phyloP scores from a whole-genome alignment of 2,113 vertebrate genomes.

The Stigmatopora nigra region DNA sequence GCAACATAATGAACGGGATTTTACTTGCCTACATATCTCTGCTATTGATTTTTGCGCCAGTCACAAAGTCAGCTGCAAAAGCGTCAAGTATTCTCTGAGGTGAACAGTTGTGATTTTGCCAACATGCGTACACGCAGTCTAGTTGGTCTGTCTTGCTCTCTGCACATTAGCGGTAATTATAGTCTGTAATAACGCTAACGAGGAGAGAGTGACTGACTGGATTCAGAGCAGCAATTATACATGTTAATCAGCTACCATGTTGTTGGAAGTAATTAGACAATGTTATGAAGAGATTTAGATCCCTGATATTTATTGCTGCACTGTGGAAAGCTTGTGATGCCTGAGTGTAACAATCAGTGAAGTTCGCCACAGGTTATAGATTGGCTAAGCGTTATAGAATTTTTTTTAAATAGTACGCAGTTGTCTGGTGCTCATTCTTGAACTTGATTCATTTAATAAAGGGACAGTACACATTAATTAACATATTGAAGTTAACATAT shows the following conservation, averaged over 20 bases:
- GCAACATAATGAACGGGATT: conserved; percentile 55
- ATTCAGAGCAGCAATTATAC: conserved; percentile 94
- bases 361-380: neutral
- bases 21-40: conserved; percentile 54
- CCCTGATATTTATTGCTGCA: conserved; percentile 56
- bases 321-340: conserved; percentile 23
- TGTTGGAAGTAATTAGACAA: conserved; percentile 92
- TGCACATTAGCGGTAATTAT: conserved; percentile 99
- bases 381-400: too few species aligned
- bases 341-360: conserved; percentile 17
- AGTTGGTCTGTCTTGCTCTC: conserved; percentile 43
- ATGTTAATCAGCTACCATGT: conserved; percentile 99
- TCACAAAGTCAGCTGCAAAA: conserved; percentile 51
- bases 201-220: conserved; percentile 93
- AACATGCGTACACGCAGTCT: conserved; percentile 30
- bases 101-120: conserved; percentile 16
- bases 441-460: too few species aligned
- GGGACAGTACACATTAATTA: too few species aligned
- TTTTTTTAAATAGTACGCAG: too few species aligned
- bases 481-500: too few species aligned
- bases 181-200: conserved; percentile 97
- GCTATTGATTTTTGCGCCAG: conserved; percentile 60
- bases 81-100: conserved; percentile 46
- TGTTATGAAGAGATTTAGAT: conserved; percentile 59
- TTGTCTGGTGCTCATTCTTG: too few species aligned